Conservation (phyloP, 2,113 vertebrate genomes). For the Alethe diademata region DNA sequence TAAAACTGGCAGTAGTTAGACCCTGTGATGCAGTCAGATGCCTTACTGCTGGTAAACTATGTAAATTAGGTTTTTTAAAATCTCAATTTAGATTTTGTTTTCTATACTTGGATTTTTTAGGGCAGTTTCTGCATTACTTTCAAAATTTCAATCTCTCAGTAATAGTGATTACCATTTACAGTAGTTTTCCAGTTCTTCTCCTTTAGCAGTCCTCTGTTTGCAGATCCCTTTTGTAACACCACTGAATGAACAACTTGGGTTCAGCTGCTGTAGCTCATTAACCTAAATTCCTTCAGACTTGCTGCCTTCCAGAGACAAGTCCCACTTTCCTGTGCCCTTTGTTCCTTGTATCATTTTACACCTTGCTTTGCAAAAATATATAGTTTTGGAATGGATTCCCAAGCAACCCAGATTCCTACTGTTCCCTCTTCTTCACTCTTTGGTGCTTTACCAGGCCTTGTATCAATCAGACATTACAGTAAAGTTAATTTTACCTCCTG, state of each 20-base stretch:
- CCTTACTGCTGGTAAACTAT: not conserved
- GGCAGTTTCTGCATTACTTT: not conserved
- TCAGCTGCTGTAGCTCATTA: constrained; percentile 2
- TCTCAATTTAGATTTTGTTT: not conserved
- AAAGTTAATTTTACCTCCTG: not conserved
- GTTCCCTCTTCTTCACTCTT: not conserved
- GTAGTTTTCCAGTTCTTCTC: not conserved
- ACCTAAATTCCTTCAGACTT: not conserved
- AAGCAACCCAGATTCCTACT: not conserved
- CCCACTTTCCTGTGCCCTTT: not conserved
- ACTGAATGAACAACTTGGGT: not conserved
- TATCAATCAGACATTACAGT: not conserved
- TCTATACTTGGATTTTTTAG: not conserved
- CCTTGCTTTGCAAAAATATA: not conserved
- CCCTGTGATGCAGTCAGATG: not conserved
- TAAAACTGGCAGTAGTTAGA: not conserved
- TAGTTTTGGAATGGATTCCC: not conserved
- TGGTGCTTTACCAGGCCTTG: not conserved
- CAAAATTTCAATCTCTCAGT: not conserved
- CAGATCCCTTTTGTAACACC: not conserved
- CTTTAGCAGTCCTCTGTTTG: not conserved
- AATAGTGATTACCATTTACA: not conserved
- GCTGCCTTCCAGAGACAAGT: not conserved
- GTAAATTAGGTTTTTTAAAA: not conserved
- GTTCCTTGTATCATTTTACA: not conserved